phyloP scores from a whole-genome alignment of 2,888 invertebrate species.

The Drosophila paucipuncta region DNA sequence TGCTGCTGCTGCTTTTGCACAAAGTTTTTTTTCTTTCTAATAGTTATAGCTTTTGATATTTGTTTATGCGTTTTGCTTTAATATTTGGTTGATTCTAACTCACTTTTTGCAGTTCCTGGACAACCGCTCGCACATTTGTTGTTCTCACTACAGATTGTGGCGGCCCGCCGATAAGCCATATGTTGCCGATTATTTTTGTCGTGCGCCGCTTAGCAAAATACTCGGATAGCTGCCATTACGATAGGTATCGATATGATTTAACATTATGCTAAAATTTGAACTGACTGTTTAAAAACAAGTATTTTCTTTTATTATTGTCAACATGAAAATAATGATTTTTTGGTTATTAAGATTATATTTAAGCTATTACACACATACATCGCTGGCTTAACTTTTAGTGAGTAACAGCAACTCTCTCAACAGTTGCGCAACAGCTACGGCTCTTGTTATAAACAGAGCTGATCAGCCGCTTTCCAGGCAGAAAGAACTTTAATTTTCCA shows the following conservation, averaged over 20 bases:
- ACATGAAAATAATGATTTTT: no score
- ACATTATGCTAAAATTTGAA: conserved; percentile 6
- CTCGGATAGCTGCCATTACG: background rate
- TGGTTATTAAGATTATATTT: no score
- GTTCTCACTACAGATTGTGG: conserved; percentile 55
- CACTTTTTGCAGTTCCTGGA: conserved; percentile 59
- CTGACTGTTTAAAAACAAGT: background rate
- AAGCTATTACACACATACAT: background rate
- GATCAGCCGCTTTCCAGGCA: background rate
- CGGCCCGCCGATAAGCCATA: conserved; percentile 32
- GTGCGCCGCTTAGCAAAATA: background rate
- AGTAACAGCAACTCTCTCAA: background rate
- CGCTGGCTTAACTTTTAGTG: background rate
- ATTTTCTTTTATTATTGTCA: background rate
- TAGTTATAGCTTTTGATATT: background rate
- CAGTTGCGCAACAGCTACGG: background rate
- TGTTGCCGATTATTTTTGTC: conserved; percentile 1
- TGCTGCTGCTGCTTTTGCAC: background rate
- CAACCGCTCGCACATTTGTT: conserved; percentile 61
- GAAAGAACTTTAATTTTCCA: background rate
- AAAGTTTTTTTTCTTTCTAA: conserved; percentile 23
- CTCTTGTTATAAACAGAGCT: background rate
- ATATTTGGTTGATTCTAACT: conserved; percentile 35
- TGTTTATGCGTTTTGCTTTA: background rate
- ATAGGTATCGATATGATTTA: conserved; percentile 14